These are phyloP conservation scores for Calyptommatus sinebrachiatus DNA, from an alignment of 2,113 vertebrate genomes.

Conservation along the genomic window DNA sequence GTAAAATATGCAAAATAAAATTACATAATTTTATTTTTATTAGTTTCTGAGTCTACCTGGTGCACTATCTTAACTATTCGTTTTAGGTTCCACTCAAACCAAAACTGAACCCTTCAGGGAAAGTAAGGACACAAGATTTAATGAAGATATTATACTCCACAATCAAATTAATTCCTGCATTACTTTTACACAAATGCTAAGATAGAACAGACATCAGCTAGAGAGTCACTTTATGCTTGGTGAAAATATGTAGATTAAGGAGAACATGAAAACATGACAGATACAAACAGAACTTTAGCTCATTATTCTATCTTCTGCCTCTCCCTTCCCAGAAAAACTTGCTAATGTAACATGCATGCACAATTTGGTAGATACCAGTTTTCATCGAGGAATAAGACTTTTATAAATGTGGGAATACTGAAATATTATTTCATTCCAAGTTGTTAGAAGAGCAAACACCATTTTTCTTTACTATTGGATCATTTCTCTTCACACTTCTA, in stretches of 20 bases:
- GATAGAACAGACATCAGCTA: not conserved
- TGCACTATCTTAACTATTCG: not conserved
- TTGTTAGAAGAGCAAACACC: not conserved
- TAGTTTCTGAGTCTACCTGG: not conserved
- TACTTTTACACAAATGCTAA: not conserved
- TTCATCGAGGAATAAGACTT: not conserved
- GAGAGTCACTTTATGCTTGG: not conserved
- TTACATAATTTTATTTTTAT: not conserved
- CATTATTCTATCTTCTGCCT: not conserved
- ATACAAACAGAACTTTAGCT: not conserved
- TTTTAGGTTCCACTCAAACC: not conserved
- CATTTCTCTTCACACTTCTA: not conserved
- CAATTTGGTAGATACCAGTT: not conserved
- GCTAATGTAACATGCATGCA: no score
- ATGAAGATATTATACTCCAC: not conserved
- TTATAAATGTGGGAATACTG: not conserved
- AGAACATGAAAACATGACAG: not conserved
- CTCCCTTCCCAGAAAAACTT: not conserved
- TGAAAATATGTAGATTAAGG: not conserved
- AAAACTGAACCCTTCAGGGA: not conserved
- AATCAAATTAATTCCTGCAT: not conserved
- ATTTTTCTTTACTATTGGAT: not conserved
- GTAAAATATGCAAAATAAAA: not conserved
- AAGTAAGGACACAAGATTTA: not conserved
- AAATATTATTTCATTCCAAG: not conserved